Evolutionary conservation across 2,113 vertebrate species (phyloP).

Genomic region (Apus apus): DNA sequence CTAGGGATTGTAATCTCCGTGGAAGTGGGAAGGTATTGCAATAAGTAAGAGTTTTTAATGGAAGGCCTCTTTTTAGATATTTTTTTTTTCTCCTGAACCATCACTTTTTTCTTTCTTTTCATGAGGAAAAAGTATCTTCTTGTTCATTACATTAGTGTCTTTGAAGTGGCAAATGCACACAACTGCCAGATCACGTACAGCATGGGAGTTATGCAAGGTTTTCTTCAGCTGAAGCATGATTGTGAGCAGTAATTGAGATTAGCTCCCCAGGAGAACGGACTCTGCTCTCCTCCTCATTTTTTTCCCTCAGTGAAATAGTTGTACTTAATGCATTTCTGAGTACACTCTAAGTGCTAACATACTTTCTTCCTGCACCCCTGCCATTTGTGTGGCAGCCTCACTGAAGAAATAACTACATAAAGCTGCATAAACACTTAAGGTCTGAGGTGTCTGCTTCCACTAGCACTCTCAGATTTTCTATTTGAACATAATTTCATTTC

Average conservation of each 20-base stretch:
- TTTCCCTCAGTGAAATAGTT: neutral
- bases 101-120: neutral
- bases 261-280: neutral
- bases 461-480: neutral
- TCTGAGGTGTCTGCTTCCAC: neutral
- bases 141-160: neutral
- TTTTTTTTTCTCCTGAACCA: neutral
- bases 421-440: neutral
- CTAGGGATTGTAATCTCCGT: neutral
- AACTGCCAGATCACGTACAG: neutral
- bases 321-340: neutral
- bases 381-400: neutral
- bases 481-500: slow-evolving; percentile 29
- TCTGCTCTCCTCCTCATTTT: neutral
- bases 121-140: neutral
- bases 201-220: neutral
- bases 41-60: neutral
- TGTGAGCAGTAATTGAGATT: neutral
- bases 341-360: neutral
- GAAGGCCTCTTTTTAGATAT: neutral
- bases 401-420: slow-evolving; percentile 37
- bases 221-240: neutral
- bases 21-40: neutral
- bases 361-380: slow-evolving; percentile 2
- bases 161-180: neutral